phyloP scores from a whole-genome alignment of 2,797 vertebrate species.

The Enteromius mattozi region DNA sequence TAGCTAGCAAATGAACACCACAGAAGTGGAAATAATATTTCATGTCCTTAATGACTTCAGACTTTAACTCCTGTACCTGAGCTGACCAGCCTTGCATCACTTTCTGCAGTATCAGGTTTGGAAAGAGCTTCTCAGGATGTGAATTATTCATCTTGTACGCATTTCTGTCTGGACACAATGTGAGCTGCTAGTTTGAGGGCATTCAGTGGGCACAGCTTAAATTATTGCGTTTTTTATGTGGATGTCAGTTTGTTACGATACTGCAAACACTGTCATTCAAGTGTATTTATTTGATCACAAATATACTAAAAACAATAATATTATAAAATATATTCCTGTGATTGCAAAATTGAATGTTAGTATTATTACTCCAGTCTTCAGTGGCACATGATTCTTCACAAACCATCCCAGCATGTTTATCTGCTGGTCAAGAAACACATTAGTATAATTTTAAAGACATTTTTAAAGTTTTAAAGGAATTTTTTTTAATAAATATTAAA shows the following conservation, averaged over 20 bases:
- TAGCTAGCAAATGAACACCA: not conserved
- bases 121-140: constrained; percentile 63
- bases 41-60: not conserved
- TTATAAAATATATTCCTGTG: not conserved
- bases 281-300: not conserved
- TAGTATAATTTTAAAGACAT: not conserved
- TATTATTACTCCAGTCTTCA: not conserved
- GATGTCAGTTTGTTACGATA: not conserved
- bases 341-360: not conserved
- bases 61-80: constrained; percentile 22
- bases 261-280: not conserved
- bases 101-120: constrained; percentile 65
- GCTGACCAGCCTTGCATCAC: constrained; percentile 50
- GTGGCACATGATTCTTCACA: not conserved
- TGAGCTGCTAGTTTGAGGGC: constrained; percentile 54
- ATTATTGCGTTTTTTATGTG: not conserved
- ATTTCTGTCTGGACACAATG: constrained; percentile 55
- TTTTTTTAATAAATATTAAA: too few relatives aligned
- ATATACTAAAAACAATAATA: not conserved
- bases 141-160: constrained; percentile 76
- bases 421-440: not conserved
- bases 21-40: constrained; percentile 3
- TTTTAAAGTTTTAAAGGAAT: too few relatives aligned
- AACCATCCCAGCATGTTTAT: not conserved
- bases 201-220: constrained; percentile 2